These are phyloP conservation scores for Sepiola atlantica DNA, from an alignment of 2,888 invertebrate species.

Conservation along the genomic window DNA sequence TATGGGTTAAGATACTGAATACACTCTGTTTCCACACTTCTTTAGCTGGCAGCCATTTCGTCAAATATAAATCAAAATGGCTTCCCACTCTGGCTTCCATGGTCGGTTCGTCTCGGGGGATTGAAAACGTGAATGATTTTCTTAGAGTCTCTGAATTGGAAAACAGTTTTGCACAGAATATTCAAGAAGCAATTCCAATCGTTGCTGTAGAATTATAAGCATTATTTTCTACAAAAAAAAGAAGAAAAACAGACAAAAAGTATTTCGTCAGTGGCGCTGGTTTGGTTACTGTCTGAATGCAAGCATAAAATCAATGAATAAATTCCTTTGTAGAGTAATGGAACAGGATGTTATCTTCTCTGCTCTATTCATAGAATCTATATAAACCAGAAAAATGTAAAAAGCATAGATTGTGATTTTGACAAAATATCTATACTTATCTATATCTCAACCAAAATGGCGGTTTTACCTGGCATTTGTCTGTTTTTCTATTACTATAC, in stretches of 20 bases:
- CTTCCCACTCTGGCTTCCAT: slow-evolving; percentile 21
- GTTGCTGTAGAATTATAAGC: not conserved
- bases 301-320: not conserved
- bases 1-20: slow-evolving; percentile 1
- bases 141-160: slow-evolving; percentile 21
- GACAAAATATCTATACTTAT: not conserved
- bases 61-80: slow-evolving; percentile 20
- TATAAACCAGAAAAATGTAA: not conserved
- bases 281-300: not conserved
- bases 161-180: not conserved
- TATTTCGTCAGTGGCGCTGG: not conserved
- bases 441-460: not conserved
- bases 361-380: not conserved
- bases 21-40: not conserved
- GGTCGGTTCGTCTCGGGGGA: not conserved
- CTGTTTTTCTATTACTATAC: no score
- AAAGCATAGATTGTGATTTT: not conserved
- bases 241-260: no score
- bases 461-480: no score
- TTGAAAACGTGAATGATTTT: not conserved
- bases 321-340: no score
- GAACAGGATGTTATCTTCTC: not conserved
- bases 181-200: not conserved
- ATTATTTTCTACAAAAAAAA: not conserved
- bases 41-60: not conserved